phyloP scores from a whole-genome alignment of 1,140 invertebrate species.

The Brachionus rotundiformis region DNA sequence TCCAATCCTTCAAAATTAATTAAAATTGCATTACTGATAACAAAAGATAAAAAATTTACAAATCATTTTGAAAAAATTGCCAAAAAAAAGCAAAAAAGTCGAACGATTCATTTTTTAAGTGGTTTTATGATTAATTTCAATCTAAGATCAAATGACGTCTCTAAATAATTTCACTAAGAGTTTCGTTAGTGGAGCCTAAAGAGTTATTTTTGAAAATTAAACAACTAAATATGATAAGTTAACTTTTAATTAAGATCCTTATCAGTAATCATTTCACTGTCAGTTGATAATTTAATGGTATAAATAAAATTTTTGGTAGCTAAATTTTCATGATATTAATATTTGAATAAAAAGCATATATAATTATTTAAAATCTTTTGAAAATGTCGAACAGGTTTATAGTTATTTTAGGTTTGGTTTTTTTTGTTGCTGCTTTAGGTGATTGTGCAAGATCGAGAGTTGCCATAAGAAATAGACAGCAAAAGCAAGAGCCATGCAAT shows the following conservation, averaged over 20 bases:
- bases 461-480: not conserved
- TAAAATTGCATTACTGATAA: constrained; percentile 13
- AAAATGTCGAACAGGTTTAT: not conserved
- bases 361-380: not conserved
- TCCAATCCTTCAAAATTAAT: not conserved
- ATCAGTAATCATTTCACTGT: not conserved
- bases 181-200: not conserved
- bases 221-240: constrained; percentile 5
- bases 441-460: not conserved
- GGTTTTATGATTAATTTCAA: constrained; percentile 19
- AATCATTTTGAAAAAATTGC: not conserved
- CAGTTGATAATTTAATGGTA: not conserved
- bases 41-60: not conserved
- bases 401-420: not conserved
- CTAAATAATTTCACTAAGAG: not conserved
- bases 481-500: not conserved
- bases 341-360: not conserved
- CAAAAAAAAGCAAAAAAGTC: constrained; percentile 13
- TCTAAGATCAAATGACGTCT: constrained; percentile 20
- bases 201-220: not conserved
- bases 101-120: constrained; percentile 24
- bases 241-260: constrained; percentile 25
- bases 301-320: not conserved
- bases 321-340: not conserved
- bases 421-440: not conserved